Conservation (phyloP, 2,797 vertebrate species). For the Sylvia borin region DNA sequence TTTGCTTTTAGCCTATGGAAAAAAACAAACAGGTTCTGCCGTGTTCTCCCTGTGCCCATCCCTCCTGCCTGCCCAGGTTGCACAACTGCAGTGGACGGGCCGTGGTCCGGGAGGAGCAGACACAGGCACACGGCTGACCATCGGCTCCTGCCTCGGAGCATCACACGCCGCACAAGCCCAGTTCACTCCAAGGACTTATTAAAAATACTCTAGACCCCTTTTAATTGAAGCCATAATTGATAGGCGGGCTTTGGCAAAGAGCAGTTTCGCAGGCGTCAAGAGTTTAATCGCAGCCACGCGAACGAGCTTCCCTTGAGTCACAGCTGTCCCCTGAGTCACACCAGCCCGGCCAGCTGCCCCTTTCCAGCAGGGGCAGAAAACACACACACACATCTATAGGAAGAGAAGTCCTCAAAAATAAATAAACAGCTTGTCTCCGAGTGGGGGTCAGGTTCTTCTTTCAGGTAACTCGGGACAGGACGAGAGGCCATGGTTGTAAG, state of each 20-base stretch:
- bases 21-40: neutral
- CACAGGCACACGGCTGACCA: fast-evolving
- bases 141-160: neutral
- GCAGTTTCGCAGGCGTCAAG: neutral
- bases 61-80: neutral
- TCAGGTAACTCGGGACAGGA: too few relatives aligned
- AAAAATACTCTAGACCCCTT: neutral
- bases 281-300: fast-evolving
- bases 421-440: fast-evolving
- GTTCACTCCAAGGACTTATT: neutral
- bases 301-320: neutral
- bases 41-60: neutral
- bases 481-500: fast-evolving
- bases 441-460: neutral
- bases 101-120: fast-evolving
- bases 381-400: neutral
- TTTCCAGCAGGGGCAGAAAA: neutral
- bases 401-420: neutral
- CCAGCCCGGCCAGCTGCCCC: neutral
- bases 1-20: neutral
- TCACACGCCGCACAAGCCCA: fast-evolving
- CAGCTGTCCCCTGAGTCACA: neutral
- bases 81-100: neutral
- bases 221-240: neutral
- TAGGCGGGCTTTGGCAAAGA: neutral